phyloP scores from a whole-genome alignment of 2,113 vertebrate species.

The Coturnix japonica region DNA sequence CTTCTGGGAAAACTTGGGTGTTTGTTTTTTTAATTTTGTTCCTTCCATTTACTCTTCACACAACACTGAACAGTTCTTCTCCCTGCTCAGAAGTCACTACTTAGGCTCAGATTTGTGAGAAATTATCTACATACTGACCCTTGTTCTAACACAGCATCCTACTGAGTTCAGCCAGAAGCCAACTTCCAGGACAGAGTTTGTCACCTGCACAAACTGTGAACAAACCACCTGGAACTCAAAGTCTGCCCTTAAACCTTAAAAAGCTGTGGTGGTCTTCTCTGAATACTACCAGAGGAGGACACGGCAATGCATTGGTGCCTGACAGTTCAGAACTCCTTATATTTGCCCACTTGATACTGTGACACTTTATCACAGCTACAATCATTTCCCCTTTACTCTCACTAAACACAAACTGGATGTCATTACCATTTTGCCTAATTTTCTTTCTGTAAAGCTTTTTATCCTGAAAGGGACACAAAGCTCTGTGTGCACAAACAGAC shows the following conservation, averaged over 20 bases:
- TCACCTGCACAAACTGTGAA: background rate
- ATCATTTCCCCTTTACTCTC: background rate
- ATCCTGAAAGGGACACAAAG: background rate
- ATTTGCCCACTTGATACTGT: background rate
- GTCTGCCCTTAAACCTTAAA: background rate
- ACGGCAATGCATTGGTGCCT: background rate
- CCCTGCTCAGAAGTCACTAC: background rate
- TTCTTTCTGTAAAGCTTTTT: background rate
- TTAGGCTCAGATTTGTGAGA: background rate
- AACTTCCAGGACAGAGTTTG: background rate
- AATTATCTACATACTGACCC: background rate
- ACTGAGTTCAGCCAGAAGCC: conserved; percentile 3
- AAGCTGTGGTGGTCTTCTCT: background rate
- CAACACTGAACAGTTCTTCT: background rate
- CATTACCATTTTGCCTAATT: background rate
- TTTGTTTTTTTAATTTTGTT: background rate
- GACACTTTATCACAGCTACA: background rate
- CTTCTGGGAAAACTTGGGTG: background rate
- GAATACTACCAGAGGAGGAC: background rate
- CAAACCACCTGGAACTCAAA: background rate
- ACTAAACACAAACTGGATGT: background rate
- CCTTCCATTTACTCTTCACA: background rate
- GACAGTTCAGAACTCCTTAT: background rate
- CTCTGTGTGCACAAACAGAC: background rate
- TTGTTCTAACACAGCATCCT: conserved; percentile 2